Conservation (phyloP, 2,113 vertebrate species). For the Perca fluviatilis region DNA sequence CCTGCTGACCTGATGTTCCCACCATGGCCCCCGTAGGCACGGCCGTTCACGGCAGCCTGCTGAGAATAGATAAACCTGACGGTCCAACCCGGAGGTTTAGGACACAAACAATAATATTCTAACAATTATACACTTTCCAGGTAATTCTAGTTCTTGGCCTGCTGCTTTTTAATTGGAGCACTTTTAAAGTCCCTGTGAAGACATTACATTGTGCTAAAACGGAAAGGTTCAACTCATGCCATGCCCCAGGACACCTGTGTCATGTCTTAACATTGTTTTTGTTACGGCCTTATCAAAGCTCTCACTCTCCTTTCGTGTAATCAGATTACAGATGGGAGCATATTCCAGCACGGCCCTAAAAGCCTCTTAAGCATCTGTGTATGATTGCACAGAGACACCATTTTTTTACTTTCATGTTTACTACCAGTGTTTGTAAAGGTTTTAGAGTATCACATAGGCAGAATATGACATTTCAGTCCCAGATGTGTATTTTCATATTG, state of each 20-base stretch:
- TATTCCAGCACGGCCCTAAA: slow-evolving; percentile 28
- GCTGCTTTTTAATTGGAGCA: background rate
- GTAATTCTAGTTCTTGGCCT: background rate
- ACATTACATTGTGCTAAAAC: background rate
- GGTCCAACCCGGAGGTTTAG: slow-evolving; percentile 32
- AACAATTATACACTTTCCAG: slow-evolving; percentile 19
- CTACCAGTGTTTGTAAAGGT: background rate
- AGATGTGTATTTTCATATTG: background rate
- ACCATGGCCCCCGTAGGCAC: slow-evolving; percentile 45
- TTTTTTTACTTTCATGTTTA: slow-evolving; percentile 8
- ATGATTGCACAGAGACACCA: background rate
- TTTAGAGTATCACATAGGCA: background rate
- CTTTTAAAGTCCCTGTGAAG: slow-evolving; percentile 4
- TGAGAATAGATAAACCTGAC: slow-evolving; percentile 46
- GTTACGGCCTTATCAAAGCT: slow-evolving; percentile 36
- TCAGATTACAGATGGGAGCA: slow-evolving; percentile 28
- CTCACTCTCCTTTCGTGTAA: background rate
- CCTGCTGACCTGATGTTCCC: slow-evolving; percentile 70
- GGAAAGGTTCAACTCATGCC: background rate
- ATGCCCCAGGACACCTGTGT: background rate
- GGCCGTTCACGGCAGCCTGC: slow-evolving; percentile 27
- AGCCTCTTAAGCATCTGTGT: slow-evolving; percentile 23
- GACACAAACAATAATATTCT: background rate
- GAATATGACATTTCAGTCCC: background rate
- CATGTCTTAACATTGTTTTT: slow-evolving; percentile 33